Evolutionary conservation across 2,888 invertebrate genomes (phyloP), one percentile per base, ranked within the genome.

Genomic region (Sesia apiformis): DNA sequence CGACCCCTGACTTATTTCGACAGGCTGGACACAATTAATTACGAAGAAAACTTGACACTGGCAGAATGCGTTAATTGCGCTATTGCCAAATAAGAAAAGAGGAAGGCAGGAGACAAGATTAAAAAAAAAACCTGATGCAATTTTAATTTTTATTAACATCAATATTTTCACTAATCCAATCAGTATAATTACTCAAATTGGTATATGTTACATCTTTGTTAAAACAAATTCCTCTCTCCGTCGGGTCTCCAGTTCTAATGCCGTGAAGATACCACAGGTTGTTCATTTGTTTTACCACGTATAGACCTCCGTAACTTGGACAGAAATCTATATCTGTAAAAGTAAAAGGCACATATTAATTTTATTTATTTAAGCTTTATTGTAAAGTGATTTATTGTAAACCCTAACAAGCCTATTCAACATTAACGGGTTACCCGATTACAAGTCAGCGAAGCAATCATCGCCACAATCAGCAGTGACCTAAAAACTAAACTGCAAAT

Each of bases 261-360:
- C 84, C 88, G 5, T 64, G 63, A 0, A 87, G 65, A 39, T 69
- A 71, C 81, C 84, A 81, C 0, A 55, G 42, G n/a, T 60, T 58
- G 38, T 64, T 58, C 0, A 41, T n/a, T 1, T 66, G 62, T 42
- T 67, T 72, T 0, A 69, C 60, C 0, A 70, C 75, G 59, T 71
- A 76, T 0, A 83, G 42, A 3, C 86, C 86, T 0, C 88, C 88
- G 55, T 78, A 82, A 58, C 82, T 88, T 0, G 88, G 87, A 38
- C 88, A 87, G 2, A 77, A 64, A 0, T 80, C 63, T 7, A 84
- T 72, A 46, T 76, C 87, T 88, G 74, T 4, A 74, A 73, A 55
- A 39, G 39, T 38, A 52, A 51, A 38, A 55, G 51, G 52, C 49
- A 54, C 3, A 40, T 7, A 8, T 49, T 49, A 49, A 6, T 49